Base-by-base conservation (phyloP, 1,140 invertebrate species). In the Wasmannia auropunctata region DNA sequence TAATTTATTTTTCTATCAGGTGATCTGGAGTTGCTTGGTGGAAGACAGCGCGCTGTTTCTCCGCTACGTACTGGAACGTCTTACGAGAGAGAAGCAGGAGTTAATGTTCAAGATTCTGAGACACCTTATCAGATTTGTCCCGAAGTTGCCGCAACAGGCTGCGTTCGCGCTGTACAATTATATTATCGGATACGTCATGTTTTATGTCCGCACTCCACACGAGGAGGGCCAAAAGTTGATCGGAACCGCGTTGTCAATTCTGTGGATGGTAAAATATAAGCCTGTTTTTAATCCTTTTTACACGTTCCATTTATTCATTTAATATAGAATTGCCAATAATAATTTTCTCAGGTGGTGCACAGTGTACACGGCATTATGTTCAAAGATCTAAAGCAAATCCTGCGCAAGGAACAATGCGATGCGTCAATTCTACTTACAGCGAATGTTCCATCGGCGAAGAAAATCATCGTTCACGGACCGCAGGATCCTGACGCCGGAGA, bases 151-250 rank as follows among this genome's bases (percentile, higher is more conserved):
- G 0, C 98, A 99, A 87, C 99, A 99, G 95, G 99, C 99, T 7
- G 99, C 99, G 0, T 99, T 99, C 95, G 98, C 98, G n/a, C 94
- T 99, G 0, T 99, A 99, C 94, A 99, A 99, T 96, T 99, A 99
- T 90, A 98, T 99, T 86, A 99, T 99, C 92, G 99, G 99, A 22
- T 99, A 99, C 93, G 98, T 99, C 1, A 99, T 99, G 99, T 99
- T 99, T 95, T 99, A 99, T 93, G 99, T 99, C 0, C 95, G 99
- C 74, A 97, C 98, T 11, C 98, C 99, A 0, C 98, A 99, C 92
- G 99, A 99, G 93, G 97, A 98, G 46, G 98, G 98, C 2, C 98
- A 99, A 92, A 98, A 98, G 92, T 96, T 98, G 25, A 99, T 99
- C 81, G 98, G 98, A 43, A 98, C 98, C 14, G 99, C 99, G 0